Evolutionary conservation across 2,888 invertebrate species (phyloP).

Genomic region (Chrysotoxum bicinctum): DNA sequence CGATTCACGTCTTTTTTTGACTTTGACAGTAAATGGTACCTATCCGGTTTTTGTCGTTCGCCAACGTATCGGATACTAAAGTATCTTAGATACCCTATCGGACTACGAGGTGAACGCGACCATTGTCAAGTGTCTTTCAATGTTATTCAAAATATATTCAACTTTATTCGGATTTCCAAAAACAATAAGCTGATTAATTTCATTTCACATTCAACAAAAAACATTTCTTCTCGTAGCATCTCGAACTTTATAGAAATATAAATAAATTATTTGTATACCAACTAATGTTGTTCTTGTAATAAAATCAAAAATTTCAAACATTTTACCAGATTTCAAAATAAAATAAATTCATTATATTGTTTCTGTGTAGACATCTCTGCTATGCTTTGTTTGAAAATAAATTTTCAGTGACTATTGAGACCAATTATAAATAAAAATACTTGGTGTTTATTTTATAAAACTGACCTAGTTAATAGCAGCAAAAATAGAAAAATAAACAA

Average conservation of each 20-base stretch:
- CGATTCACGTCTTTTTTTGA: too few species aligned
- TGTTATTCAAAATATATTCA: conserved; percentile 48
- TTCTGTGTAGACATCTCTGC: background rate
- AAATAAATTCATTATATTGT: background rate
- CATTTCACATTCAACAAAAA: conserved; percentile 56
- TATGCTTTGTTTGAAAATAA: background rate
- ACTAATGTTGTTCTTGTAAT: too few species aligned
- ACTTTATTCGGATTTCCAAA: conserved; percentile 21
- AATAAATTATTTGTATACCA: conserved; percentile 2
- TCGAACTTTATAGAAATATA: conserved; percentile 42
- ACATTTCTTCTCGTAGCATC: conserved; percentile 65
- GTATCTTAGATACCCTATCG: too few species aligned
- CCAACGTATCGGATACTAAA: too few species aligned
- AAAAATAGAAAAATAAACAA: conserved; percentile 14
- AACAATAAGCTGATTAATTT: conserved; percentile 8
- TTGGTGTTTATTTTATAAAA: conserved; percentile 45
- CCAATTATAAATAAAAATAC: conserved; percentile 38
- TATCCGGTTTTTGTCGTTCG: too few species aligned
- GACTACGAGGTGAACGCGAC: too few species aligned
- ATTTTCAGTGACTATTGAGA: conserved; percentile 37
- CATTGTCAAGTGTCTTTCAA: background rate
- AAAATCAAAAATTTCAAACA: background rate
- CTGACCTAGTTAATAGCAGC: conserved; percentile 32
- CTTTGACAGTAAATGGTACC: too few species aligned
- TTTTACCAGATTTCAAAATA: background rate